Base-by-base conservation (phyloP, 2,888 invertebrate species). In the Drosophila fulvimacula region DNA sequence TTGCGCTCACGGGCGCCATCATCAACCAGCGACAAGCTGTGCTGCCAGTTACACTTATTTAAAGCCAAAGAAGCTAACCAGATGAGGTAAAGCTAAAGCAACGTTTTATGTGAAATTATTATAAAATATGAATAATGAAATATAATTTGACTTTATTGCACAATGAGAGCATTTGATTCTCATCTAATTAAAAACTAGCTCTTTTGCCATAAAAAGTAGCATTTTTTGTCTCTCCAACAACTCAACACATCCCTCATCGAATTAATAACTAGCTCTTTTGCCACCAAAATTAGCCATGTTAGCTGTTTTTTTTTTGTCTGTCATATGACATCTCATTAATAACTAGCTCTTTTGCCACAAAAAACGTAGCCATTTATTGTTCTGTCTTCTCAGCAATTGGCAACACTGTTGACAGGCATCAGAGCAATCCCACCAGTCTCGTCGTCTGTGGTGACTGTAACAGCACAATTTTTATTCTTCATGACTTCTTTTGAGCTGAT, bases 361-460 rank as follows among this genome's bases (percentile, higher is more conserved):
- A 36, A 52, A 52, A 5, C n/a, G n/a, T 27, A 52, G 27, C 27
- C 10, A 0, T 38, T 38, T 21, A n/a, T 10, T 39, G n/a, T 10
- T 30, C 10, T 19, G 39, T 7, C 17, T 39, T 30, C 39, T 17
- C 17, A 27, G 13, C 13, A 39, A 17, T 7, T 55, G 41, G 55
- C 41, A 55, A 41, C 55, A 41, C 55, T 32, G 55, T 0, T 41
- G 41, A 38, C 61, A 32, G 41, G 34, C 61, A 59, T 51, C 55
- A 42, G 69, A 30, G 30, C 30, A 10, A 30, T 30, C 30, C 30
- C 30, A 30, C 10, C 51, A 75, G 81, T 78, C 88, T 73, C 79
- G 69, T 72, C 89, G 88, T 89, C 83, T 89, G 73, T 64, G 81
- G 60, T 81, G 87, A 85, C 88, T 87, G 89, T 87, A 89, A 84